Percentiles rank a stretch among this genome's conserved stretches.
Conservation (phyloP, 1,140 invertebrate genomes). For the Pogonomyrmex barbatus region DNA sequence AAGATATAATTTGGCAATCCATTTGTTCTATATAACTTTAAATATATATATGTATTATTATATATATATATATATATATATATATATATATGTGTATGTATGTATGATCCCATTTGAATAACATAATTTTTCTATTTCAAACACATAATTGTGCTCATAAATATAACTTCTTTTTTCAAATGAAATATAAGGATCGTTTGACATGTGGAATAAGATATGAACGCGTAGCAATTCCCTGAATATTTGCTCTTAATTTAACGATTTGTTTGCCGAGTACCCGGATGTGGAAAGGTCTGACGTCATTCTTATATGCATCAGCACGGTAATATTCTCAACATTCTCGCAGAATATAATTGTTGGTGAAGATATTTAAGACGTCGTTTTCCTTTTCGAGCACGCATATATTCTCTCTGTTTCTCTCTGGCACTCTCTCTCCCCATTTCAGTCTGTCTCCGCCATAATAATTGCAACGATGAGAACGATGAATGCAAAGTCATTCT, state of each 20-base stretch:
- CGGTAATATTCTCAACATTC: conserved; percentile 43
- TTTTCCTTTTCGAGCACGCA: conserved; percentile 39
- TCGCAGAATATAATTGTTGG: conserved; percentile 48
- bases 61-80: no score
- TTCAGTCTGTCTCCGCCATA: conserved; percentile 28
- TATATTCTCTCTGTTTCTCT: neutral
- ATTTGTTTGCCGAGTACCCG: conserved; percentile 44
- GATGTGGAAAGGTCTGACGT: conserved; percentile 15
- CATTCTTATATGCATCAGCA: conserved; percentile 23
- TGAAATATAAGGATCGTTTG: conserved; percentile 18
- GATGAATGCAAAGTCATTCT: conserved; percentile 55
- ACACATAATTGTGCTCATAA: conserved; percentile 5
- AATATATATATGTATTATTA: no score
- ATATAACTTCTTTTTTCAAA: neutral
- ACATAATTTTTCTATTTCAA: neutral
- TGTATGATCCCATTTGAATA: neutral
- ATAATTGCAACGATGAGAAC: conserved; percentile 57
- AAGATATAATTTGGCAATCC: neutral
- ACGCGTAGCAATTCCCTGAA: conserved; percentile 1
- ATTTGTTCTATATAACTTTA: neutral
- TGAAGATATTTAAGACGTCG: conserved; percentile 55
- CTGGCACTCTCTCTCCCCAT: neutral
- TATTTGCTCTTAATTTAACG: conserved; percentile 47
- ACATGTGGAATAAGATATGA: conserved; percentile 12
- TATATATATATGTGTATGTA: neutral